These are phyloP conservation scores for Ailuropoda melanoleuca DNA, from an alignment of 2,113 vertebrate species.

Conservation along the genomic window DNA sequence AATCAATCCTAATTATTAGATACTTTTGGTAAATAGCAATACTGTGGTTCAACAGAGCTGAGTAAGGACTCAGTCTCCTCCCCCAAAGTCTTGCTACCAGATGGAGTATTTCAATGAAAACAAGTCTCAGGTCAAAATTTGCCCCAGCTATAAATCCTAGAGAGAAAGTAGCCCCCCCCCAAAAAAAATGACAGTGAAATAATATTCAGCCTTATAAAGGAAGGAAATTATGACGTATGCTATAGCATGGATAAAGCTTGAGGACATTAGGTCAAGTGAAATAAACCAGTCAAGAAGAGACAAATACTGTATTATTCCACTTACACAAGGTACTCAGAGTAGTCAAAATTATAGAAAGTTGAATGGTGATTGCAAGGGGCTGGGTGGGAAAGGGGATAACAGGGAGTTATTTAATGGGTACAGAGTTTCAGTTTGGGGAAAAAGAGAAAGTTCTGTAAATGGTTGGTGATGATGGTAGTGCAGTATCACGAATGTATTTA, in stretches of 20 bases:
- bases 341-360: background rate
- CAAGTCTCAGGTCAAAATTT: background rate
- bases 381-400: background rate
- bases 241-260: background rate
- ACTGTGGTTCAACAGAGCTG: background rate
- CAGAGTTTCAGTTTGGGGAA: background rate
- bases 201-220: background rate
- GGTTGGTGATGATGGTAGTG: background rate
- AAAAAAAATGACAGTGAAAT: background rate
- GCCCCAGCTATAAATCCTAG: background rate
- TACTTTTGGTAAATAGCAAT: background rate
- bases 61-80: background rate
- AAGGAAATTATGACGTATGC: background rate
- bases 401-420: background rate
- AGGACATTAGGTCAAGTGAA: background rate
- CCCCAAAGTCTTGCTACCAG: background rate
- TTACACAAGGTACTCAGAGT: background rate
- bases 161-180: background rate
- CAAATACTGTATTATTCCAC: background rate
- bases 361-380: background rate
- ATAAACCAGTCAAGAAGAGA: background rate
- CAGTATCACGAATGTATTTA: background rate
- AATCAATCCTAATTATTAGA: conserved; percentile 6
- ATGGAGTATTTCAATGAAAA: background rate
- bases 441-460: background rate